Conservation (phyloP, 2,888 invertebrate genomes). For the Drosophila picticornis region DNA sequence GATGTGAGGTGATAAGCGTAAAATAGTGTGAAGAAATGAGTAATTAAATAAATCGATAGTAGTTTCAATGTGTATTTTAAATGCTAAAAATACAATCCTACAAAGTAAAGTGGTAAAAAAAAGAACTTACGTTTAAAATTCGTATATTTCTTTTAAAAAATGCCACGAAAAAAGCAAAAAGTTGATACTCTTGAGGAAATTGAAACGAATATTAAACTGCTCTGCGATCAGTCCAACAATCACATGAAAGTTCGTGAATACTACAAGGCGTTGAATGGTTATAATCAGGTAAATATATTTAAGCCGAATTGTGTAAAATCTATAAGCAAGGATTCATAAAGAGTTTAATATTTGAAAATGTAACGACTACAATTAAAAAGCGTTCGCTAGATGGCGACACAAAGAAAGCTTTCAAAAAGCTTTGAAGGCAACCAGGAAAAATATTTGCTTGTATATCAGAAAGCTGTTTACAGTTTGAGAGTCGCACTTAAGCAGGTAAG, state of each 20-base stretch:
- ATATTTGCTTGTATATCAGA: not conserved
- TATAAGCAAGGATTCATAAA: not conserved
- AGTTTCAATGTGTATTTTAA: not conserved
- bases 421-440: not conserved
- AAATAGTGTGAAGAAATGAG: not conserved
- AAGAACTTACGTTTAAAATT: not conserved
- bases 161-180: constrained; percentile 82
- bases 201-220: constrained; percentile 88
- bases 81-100: not conserved
- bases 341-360: not conserved
- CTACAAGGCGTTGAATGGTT: constrained; percentile 89
- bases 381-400: constrained; percentile 29
- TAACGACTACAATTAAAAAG: constrained; percentile 9
- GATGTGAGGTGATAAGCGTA: not conserved
- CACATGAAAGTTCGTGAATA: constrained; percentile 92
- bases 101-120: not conserved
- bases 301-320: not conserved
- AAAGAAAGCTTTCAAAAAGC: constrained; percentile 7
- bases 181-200: constrained; percentile 85
- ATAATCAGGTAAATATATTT: constrained; percentile 88
- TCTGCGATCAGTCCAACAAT: constrained; percentile 91
- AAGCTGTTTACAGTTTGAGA: constrained; percentile 1
- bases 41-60: not conserved
- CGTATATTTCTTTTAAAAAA: constrained; percentile 30
- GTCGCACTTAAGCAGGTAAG: not conserved